These are phyloP conservation scores for Cantharis rufa DNA, from an alignment of 2,888 invertebrate genomes.

Conservation along the genomic window DNA sequence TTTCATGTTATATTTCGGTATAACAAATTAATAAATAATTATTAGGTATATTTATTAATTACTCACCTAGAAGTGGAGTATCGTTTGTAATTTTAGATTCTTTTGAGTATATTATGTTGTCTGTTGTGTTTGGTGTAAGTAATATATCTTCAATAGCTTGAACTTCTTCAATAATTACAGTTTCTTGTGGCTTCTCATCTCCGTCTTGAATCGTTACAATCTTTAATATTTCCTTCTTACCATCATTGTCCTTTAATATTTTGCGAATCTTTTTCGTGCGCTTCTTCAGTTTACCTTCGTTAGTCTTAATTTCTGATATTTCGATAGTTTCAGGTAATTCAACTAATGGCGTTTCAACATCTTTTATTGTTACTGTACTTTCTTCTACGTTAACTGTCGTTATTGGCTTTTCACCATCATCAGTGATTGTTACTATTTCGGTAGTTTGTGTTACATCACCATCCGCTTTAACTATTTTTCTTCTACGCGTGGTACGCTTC, in stretches of 20 bases:
- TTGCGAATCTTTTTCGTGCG: constrained; percentile 28
- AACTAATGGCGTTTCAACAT: constrained; percentile 39
- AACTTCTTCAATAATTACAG: constrained; percentile 38
- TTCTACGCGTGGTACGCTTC: constrained; percentile 50
- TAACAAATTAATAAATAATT: neutral
- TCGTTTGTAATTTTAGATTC: neutral
- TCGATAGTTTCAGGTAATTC: constrained; percentile 36
- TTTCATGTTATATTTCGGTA: neutral
- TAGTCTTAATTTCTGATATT: constrained; percentile 34
- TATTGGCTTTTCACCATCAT: constrained; percentile 56
- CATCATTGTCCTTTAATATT: constrained; percentile 11
- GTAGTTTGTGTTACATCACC: constrained; percentile 53
- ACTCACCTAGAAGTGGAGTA: neutral
- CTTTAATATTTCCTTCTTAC: constrained; percentile 25
- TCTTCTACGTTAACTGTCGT: constrained; percentile 42
- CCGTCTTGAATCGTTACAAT: constrained; percentile 41
- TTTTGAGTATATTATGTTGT: neutral
- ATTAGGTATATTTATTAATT: neutral
- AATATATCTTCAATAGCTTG: neutral
- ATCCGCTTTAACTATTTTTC: constrained; percentile 53
- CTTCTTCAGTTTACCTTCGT: constrained; percentile 39
- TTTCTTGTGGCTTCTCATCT: constrained; percentile 32
- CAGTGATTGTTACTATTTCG: constrained; percentile 55
- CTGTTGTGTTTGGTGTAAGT: neutral
- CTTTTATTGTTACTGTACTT: constrained; percentile 30